Base-by-base conservation (phyloP, 1,140 invertebrate genomes). In the Drosophila bocqueti region DNA sequence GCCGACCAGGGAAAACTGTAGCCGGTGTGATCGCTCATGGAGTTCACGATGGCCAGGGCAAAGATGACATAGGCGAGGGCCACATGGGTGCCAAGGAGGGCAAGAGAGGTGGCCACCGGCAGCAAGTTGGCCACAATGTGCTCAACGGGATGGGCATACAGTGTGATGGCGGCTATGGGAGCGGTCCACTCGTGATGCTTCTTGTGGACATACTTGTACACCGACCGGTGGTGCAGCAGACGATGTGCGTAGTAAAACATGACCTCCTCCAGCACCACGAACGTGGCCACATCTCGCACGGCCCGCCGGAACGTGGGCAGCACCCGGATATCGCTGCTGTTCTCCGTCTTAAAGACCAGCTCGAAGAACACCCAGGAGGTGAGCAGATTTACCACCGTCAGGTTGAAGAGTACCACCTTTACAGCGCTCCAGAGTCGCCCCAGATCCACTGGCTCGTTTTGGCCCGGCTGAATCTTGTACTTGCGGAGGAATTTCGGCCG, bases 201-300 rank as follows among this genome's bases (percentile, higher is more conserved):
- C 91, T 98, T 98, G 93, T 98, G 97, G 62, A 98, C 96, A 79
- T 95, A 94, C 81, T 96, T 96, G 92, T 98, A 98, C 7, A 98
- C 81, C 26, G 94, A 93, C 36, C 95, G 94, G 79, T 95, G 95
- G 83, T 98, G 97, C 4, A 97, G 92, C 57, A 97, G 90, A 85
- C 97, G 97, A 93, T 98, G 97, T 4, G 96, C 96, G 92, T 98
- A 98, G 92, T 98, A 98, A 93, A 98, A 98, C 80, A 95, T 94
- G 73, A 97, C 94, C 93, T 98, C 97, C 92, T 98, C 96, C 40
- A 96, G 94, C 24, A 98, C 89, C 66, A 96, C 95, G 87, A 96
- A 96, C 46, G 96, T 93, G 1, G 94, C 95, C 34, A 98, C 93
- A 91, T 98, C 96, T 15, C 95, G 94, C 1, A 97, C 85, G 15